Base-by-base conservation (phyloP, 2,797 vertebrate genomes). In the Cirrhinus molitorella region DNA sequence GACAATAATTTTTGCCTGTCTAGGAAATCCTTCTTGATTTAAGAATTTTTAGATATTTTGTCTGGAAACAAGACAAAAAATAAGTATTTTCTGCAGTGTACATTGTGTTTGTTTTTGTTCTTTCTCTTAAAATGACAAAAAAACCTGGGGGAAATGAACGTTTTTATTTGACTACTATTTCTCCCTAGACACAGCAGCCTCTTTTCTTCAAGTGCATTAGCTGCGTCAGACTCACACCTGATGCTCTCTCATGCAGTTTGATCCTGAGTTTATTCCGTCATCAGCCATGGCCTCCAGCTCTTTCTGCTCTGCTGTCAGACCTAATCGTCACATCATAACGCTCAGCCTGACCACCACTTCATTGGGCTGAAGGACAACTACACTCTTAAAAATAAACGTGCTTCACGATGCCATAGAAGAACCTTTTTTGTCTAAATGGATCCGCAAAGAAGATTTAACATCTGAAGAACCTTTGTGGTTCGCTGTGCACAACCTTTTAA, bases 221-320 rank as follows among this genome's bases (percentile, higher is more conserved):
- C 51, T 55, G 21, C 8, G 6, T 57, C 53, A 51, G 49, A 19
- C 6, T 51, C 49, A 34, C 63, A 13, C 34, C 11, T 40, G 65
- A 67, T 40, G 34, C 34, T 67, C 21, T 67, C 66, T 43, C 21
- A 1, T 43, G 17, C 0, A 19, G 16, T 34, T 65, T 34, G 28
- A 65, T 16, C 28, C 61, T 17, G 65, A 40, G 65, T 40, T 40
- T 67, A 40, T 9, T 6, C 67, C 0, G 21, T 51, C 59, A 63
- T 74, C 21, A 9, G 17, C 2, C 8, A 21, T 75, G 21, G 13
- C 31, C 34, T 59, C 34, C 70, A 59, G 73, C 8, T 59, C 73
- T 45, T 76, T n/a, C 53, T 76, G 8, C 73, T 76, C 53, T 0
- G 13, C 73, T 43, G 73, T 59, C 53, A 76, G 73, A 76, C 37